Conservation (phyloP, 1,140 invertebrate species). For the Matsumurasca onukii region DNA sequence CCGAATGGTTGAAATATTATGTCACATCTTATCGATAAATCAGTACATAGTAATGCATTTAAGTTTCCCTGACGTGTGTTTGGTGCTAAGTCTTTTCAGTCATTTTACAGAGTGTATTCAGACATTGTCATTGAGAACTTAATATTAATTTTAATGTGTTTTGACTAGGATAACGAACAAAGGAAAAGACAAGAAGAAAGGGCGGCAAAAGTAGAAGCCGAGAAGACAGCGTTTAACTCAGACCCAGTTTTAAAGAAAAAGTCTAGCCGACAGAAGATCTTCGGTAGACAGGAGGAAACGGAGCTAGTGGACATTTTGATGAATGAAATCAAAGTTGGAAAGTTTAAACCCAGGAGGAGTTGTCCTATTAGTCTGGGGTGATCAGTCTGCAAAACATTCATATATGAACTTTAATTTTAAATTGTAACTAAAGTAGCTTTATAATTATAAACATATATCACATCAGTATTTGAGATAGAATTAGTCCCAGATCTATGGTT, state of each 20-base stretch:
- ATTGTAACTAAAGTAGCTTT: too few relatives aligned
- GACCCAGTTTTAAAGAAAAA: too few relatives aligned
- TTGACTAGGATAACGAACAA: slow-evolving; percentile 39
- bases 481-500: too few relatives aligned
- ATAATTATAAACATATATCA: too few relatives aligned
- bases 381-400: too few relatives aligned
- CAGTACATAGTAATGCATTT: neutral
- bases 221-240: too few relatives aligned
- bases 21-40: neutral
- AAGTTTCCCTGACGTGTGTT: neutral
- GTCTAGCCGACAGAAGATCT: slow-evolving; percentile 35
- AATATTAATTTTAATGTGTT: neutral
- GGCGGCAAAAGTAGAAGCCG: slow-evolving; percentile 32
- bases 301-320: slow-evolving; percentile 44
- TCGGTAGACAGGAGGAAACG: slow-evolving; percentile 34
- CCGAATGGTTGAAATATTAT: neutral
- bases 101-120: neutral
- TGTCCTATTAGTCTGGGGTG: slow-evolving; percentile 21
- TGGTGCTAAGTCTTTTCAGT: neutral
- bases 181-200: slow-evolving; percentile 41
- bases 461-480: too few relatives aligned
- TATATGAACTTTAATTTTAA: too few relatives aligned
- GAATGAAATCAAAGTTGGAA: slow-evolving; percentile 44
- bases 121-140: neutral
- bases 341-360: slow-evolving; percentile 43